A percentile compares a stretch with the other conserved stretches of the same genome.
phyloP scores from a whole-genome alignment of 1,140 invertebrate species.

The Triops cancriformis region DNA sequence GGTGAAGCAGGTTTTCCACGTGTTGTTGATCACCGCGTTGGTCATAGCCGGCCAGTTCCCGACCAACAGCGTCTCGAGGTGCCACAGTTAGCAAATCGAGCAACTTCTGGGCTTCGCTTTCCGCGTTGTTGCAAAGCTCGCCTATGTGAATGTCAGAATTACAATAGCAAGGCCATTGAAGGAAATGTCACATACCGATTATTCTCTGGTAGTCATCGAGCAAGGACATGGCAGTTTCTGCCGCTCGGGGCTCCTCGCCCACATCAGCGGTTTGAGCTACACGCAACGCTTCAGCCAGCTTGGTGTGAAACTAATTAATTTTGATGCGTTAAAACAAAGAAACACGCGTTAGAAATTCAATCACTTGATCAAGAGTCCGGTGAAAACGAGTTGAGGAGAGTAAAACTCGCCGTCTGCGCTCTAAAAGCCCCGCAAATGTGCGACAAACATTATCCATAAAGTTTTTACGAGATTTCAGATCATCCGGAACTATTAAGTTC shows the following conservation, averaged over 20 bases:
- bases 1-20: constrained; percentile 56
- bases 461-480: constrained; percentile 55
- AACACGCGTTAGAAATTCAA: constrained; percentile 17
- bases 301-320: constrained; percentile 19
- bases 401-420: constrained; percentile 61
- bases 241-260: constrained; percentile 22
- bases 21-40: constrained; percentile 62
- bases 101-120: constrained; percentile 67
- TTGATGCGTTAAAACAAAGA: not conserved
- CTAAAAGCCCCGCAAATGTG: constrained; percentile 64
- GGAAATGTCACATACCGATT: constrained; percentile 18
- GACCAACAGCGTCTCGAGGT: constrained; percentile 64
- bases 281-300: constrained; percentile 24
- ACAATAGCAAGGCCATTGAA: not conserved
- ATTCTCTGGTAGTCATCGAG: constrained; percentile 26
- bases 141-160: constrained; percentile 40
- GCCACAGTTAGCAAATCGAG: constrained; percentile 69
- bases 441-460: constrained; percentile 73
- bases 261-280: constrained; percentile 22
- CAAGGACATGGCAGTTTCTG: constrained; percentile 25
- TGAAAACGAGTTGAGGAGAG: constrained; percentile 68
- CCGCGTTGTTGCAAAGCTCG: constrained; percentile 53
- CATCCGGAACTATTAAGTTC: constrained; percentile 45
- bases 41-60: constrained; percentile 57
- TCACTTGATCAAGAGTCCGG: constrained; percentile 59